phyloP scores from a whole-genome alignment of 37 sponge, comb jelly and placozoan species.

The Amphimedon queenslandica region DNA sequence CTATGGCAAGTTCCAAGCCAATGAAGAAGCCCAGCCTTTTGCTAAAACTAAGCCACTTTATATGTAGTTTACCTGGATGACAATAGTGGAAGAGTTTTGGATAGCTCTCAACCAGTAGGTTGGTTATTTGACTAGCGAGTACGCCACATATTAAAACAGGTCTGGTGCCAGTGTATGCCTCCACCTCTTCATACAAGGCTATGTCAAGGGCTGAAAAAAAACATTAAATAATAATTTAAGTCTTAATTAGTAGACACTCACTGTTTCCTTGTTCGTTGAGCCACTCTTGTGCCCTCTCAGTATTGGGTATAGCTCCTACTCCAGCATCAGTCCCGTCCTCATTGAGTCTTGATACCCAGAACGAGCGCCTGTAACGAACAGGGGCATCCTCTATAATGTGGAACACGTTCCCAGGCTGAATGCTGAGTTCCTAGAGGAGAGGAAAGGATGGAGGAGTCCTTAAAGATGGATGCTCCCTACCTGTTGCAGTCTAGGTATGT shows the following conservation, averaged over 20 bases:
- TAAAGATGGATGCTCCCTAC: conserved; percentile 48
- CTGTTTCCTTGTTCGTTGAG: conserved; percentile 68
- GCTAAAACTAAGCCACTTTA: too few relatives aligned
- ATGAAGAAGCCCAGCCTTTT: too few relatives aligned
- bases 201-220: conserved; percentile 17
- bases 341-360: conserved; percentile 64
- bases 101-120: conserved; percentile 60
- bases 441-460: conserved; percentile 69
- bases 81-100: conserved; percentile 57
- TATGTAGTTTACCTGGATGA: conserved; percentile 32
- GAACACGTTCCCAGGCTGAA: conserved; percentile 60
- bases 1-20: too few relatives aligned
- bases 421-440: conserved; percentile 55
- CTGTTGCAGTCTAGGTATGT: conserved; percentile 60
- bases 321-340: conserved; percentile 70
- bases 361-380: conserved; percentile 37
- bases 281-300: conserved; percentile 53
- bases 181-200: conserved; percentile 76
- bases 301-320: conserved; percentile 72
- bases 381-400: conserved; percentile 75
- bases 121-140: conserved; percentile 36
- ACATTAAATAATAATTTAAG: not conserved
- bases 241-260: conserved; percentile 3
- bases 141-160: conserved; percentile 74
- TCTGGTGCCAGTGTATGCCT: conserved; percentile 45